Evolutionary conservation across 2,113 vertebrate species (phyloP).

Genomic region (Anhinga rufa): DNA sequence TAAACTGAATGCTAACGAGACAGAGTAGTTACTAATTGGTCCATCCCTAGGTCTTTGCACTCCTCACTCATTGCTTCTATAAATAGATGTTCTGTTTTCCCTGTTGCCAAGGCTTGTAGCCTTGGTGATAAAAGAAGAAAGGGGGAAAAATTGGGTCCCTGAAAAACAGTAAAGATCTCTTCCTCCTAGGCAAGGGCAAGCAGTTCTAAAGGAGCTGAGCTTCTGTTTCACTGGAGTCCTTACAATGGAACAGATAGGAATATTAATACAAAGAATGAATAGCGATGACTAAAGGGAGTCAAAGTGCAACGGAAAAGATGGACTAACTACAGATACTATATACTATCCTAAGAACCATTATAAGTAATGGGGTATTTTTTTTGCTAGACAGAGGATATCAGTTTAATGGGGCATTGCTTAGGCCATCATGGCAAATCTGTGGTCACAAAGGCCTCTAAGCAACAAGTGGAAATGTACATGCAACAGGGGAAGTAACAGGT

Average conservation of each 20-base stretch:
- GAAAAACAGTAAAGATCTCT: neutral
- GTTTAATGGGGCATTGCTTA: neutral
- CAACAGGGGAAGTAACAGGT: neutral
- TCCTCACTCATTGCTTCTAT: slow-evolving; percentile 36
- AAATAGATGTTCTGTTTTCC: slow-evolving; percentile 50
- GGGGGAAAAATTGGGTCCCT: neutral
- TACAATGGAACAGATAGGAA: neutral
- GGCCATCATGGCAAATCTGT: neutral
- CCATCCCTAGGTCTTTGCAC: slow-evolving; percentile 38
- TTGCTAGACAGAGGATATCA: neutral
- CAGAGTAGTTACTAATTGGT: slow-evolving; percentile 38
- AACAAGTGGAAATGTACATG: neutral
- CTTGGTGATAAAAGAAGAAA: slow-evolving; percentile 56
- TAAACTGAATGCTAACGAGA: slow-evolving; percentile 6
- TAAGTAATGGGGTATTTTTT: neutral
- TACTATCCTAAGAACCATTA: neutral
- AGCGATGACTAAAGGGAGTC: neutral
- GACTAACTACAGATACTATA: neutral
- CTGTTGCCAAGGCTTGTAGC: slow-evolving; percentile 58
- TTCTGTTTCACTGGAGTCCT: neutral
- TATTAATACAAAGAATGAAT: neutral
- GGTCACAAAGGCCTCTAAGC: neutral
- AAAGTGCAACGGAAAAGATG: neutral
- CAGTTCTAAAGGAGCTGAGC: neutral
- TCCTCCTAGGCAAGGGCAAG: neutral